Conservation (phyloP, 1,140 invertebrate species). For the Cepaea nemoralis region DNA sequence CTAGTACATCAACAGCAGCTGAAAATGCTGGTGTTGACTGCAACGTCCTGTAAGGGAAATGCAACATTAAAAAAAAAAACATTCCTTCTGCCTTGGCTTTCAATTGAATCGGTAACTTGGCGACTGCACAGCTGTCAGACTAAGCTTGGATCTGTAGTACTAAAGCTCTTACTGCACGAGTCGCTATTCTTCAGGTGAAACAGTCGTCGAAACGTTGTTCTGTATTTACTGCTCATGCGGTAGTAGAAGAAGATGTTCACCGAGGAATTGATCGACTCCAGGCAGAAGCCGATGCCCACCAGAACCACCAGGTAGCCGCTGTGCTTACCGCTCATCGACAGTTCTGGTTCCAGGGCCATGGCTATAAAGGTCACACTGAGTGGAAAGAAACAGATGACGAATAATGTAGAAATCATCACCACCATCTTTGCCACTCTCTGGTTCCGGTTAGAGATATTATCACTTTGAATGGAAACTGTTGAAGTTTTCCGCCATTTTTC, state of each 20-base stretch:
- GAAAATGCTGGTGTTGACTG: no score
- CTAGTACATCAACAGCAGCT: no score
- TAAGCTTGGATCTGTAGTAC: no score
- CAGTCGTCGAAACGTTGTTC: no score
- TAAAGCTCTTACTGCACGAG: no score
- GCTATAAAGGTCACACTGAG: conserved; percentile 9
- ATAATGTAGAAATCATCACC: conserved; percentile 5
- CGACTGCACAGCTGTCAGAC: no score
- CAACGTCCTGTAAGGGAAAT: no score
- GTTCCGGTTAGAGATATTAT: background rate
- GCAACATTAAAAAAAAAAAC: no score
- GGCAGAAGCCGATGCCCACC: background rate
- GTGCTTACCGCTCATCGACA: conserved; percentile 14
- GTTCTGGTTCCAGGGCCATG: background rate
- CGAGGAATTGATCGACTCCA: conserved; percentile 12
- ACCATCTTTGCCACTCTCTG: conserved; percentile 20
- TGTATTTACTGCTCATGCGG: conserved; percentile 2
- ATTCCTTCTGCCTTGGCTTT: no score
- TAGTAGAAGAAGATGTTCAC: conserved; percentile 32
- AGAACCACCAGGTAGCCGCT: background rate
- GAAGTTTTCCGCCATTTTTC: conserved; percentile 8
- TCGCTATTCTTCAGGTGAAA: no score
- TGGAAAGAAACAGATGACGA: conserved; percentile 15
- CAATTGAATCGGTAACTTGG: no score
- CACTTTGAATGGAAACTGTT: background rate